Percentiles rank a stretch among this genome's conserved stretches.
phyloP scores from a whole-genome alignment of 2,113 vertebrate genomes.

The Gobio gobio region DNA sequence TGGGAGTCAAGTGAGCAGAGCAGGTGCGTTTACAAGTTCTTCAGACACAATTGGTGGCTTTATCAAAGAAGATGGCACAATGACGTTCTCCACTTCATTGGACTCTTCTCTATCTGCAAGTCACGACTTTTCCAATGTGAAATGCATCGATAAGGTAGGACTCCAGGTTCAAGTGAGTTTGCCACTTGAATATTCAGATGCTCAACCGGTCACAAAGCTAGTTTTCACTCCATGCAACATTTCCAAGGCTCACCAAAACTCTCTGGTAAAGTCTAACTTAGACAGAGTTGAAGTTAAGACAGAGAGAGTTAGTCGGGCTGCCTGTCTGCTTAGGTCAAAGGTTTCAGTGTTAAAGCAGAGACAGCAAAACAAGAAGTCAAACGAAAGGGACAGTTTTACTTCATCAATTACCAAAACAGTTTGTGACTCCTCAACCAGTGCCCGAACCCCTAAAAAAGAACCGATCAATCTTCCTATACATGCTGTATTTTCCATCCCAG shows the following conservation, averaged over 20 bases:
- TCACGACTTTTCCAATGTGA: constrained; percentile 11
- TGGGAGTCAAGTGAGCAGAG: constrained; percentile 52
- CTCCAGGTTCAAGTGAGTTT: constrained; percentile 40
- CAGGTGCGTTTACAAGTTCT: constrained; percentile 24
- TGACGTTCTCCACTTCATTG: constrained; percentile 66
- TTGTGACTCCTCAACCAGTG: constrained; percentile 16
- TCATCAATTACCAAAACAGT: neutral
- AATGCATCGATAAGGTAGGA: neutral
- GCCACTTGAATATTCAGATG: neutral
- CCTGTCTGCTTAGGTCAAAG: constrained; percentile 32
- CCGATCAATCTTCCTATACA: constrained; percentile 52
- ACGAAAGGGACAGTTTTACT: constrained; percentile 3
- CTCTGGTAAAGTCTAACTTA: neutral
- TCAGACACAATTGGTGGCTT: constrained; percentile 73
- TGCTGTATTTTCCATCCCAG: constrained; percentile 44
- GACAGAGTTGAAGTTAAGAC: constrained; percentile 57
- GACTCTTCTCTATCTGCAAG: constrained; percentile 11
- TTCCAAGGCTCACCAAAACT: constrained; percentile 23
- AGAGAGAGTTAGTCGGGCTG: constrained; percentile 73
- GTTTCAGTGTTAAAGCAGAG: constrained; percentile 46
- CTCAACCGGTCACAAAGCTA: neutral
- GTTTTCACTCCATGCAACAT: constrained; percentile 2
- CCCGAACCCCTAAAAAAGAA: constrained; percentile 65
- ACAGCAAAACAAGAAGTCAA: constrained; percentile 62
- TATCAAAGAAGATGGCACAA: constrained; percentile 76